phyloP scores from a whole-genome alignment of 2,888 invertebrate genomes.

The Leptopilina drosophilae region DNA sequence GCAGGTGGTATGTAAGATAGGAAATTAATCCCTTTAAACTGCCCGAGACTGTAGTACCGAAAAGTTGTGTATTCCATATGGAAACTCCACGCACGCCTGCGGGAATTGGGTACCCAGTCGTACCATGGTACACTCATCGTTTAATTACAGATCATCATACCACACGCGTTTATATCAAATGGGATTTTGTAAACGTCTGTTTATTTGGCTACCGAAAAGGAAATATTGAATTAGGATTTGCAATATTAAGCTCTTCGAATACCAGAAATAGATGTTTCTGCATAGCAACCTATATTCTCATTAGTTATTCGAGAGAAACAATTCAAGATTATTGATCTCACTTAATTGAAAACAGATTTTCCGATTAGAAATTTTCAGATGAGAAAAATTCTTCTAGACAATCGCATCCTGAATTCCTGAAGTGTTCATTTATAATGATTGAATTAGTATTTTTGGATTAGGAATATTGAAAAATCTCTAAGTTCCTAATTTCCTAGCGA shows the following conservation, averaged over 20 bases:
- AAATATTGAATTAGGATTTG: slow-evolving; percentile 28
- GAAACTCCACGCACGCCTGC: slow-evolving; percentile 50
- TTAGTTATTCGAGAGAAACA: no score
- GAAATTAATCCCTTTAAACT: slow-evolving; percentile 58
- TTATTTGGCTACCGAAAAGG: not conserved
- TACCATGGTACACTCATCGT: slow-evolving; percentile 59
- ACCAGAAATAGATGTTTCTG: slow-evolving; percentile 4
- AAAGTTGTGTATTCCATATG: slow-evolving; percentile 53
- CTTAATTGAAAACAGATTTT: no score
- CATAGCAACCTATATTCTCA: no score
- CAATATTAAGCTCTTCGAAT: not conserved
- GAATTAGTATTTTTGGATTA: no score
- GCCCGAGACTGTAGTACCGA: slow-evolving; percentile 46
- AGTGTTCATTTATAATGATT: no score
- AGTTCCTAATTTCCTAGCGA: no score
- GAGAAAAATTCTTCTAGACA: no score
- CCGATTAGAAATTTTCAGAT: no score
- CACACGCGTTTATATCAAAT: slow-evolving; percentile 33
- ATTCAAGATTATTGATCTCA: no score
- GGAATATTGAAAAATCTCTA: no score
- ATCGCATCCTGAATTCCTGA: no score
- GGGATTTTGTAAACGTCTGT: slow-evolving; percentile 6
- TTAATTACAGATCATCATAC: slow-evolving; percentile 56
- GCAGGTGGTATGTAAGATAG: slow-evolving; percentile 58
- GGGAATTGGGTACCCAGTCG: slow-evolving; percentile 49